phyloP scores from a whole-genome alignment of 2,888 invertebrate genomes.

The Macrosiphum euphorbiae region DNA sequence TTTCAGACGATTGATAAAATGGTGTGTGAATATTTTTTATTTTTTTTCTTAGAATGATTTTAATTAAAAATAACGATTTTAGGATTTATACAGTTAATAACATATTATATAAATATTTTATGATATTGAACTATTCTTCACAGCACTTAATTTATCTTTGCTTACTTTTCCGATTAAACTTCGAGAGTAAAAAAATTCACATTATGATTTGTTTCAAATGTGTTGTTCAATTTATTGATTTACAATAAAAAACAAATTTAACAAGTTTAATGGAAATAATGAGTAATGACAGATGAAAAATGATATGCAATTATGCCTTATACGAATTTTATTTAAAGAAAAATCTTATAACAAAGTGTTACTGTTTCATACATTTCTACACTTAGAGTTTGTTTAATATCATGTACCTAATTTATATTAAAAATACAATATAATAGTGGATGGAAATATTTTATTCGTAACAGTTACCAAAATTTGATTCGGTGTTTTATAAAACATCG shows the following conservation, averaged over 20 bases:
- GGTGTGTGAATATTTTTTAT: not conserved
- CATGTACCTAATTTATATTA: not conserved
- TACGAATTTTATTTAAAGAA: not conserved
- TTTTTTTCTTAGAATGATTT: not conserved
- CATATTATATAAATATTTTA: no score
- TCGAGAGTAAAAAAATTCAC: no score
- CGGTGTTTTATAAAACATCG: not conserved
- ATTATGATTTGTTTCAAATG: not conserved
- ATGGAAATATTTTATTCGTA: not conserved
- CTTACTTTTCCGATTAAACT: no score
- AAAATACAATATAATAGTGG: not conserved
- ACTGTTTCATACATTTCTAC: not conserved
- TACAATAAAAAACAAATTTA: not conserved
- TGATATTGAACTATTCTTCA: no score
- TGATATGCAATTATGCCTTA: not conserved
- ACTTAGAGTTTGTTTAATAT: not conserved
- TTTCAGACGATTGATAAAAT: not conserved
- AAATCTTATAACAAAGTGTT: not conserved
- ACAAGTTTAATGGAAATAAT: not conserved
- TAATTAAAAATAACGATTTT: not conserved
- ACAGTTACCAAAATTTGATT: not conserved
- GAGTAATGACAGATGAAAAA: not conserved
- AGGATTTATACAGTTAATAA: no score
- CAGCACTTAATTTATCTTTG: no score
- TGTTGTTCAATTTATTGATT: not conserved